A percentile compares a stretch with the other conserved stretches of the same genome.
Conservation (phyloP, 2,797 vertebrate species). For the Malacoctenus gilli region DNA sequence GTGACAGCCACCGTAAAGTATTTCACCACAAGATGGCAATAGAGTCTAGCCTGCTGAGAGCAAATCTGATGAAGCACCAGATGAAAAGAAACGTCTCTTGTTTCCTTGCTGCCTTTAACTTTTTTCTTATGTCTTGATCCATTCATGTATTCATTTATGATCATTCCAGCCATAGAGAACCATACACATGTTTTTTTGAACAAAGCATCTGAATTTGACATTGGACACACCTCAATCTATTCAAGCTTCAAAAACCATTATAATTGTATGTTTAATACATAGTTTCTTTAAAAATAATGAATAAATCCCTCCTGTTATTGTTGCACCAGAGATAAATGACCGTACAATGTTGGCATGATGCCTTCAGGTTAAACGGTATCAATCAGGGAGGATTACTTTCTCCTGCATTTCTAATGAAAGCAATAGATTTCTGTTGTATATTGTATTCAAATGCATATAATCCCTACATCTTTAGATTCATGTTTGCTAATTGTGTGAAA, state of each 20-base stretch:
- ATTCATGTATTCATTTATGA: no score
- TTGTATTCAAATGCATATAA: background rate
- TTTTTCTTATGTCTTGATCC: no score
- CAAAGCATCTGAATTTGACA: no score
- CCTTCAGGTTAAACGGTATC: background rate
- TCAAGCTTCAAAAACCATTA: no score
- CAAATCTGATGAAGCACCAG: background rate
- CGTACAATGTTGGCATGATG: background rate
- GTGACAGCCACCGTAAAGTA: background rate
- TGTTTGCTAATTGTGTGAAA: background rate
- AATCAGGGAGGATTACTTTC: background rate
- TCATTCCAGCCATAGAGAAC: no score
- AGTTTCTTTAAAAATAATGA: background rate
- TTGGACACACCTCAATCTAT: no score
- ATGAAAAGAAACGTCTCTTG: no score
- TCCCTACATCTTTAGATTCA: background rate
- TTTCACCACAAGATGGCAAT: conserved; percentile 32
- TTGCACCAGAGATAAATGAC: background rate
- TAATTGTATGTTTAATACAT: no score
- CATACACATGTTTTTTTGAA: no score
- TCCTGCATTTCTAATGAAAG: background rate
- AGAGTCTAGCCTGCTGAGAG: background rate
- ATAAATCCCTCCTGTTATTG: background rate
- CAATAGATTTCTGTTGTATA: background rate
- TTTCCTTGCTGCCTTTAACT: no score